These are phyloP conservation scores for Brachypalpus laphriformis DNA, from an alignment of 2,888 invertebrate species.

Conservation along the genomic window DNA sequence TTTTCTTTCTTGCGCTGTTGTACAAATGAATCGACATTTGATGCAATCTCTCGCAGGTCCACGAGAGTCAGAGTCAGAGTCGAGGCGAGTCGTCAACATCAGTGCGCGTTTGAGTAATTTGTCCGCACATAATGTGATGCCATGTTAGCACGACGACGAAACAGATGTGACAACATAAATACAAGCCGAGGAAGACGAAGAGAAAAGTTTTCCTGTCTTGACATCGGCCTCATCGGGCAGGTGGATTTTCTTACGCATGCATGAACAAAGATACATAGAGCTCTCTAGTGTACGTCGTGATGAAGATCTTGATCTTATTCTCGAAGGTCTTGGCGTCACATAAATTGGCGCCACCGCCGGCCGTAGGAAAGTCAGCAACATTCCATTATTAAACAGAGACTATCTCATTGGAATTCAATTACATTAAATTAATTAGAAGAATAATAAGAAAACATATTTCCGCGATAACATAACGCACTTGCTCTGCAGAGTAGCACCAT, in stretches of 20 bases:
- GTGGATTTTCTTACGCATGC: constrained; percentile 35
- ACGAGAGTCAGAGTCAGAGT: too few relatives aligned
- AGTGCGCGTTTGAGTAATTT: constrained; percentile 54
- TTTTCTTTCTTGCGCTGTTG: constrained; percentile 15
- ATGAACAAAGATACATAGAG: too few relatives aligned
- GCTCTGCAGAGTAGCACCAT: not conserved
- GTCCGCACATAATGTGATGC: constrained; percentile 45
- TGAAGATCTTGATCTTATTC: constrained; percentile 41
- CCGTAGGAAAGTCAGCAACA: not conserved
- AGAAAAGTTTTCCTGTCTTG: constrained; percentile 67
- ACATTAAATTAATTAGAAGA: constrained; percentile 43
- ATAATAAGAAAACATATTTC: constrained; percentile 18
- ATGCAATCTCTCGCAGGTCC: constrained; percentile 29
- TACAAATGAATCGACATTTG: constrained; percentile 53
- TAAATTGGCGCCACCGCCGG: constrained; percentile 17
- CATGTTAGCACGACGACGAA: constrained; percentile 30
- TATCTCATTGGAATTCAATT: constrained; percentile 44
- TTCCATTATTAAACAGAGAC: constrained; percentile 3
- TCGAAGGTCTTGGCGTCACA: not conserved
- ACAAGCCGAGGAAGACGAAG: constrained; percentile 20
- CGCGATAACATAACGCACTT: constrained; percentile 32
- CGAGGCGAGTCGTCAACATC: not conserved
- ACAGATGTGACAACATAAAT: not conserved
- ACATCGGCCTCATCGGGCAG: constrained; percentile 2
- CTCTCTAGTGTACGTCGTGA: not conserved